Percentiles rank a stretch among this genome's conserved stretches.
These are phyloP conservation scores for Sinopyrophorus schimmeli DNA, from an alignment of 2,888 invertebrate genomes.

Conservation along the genomic window DNA sequence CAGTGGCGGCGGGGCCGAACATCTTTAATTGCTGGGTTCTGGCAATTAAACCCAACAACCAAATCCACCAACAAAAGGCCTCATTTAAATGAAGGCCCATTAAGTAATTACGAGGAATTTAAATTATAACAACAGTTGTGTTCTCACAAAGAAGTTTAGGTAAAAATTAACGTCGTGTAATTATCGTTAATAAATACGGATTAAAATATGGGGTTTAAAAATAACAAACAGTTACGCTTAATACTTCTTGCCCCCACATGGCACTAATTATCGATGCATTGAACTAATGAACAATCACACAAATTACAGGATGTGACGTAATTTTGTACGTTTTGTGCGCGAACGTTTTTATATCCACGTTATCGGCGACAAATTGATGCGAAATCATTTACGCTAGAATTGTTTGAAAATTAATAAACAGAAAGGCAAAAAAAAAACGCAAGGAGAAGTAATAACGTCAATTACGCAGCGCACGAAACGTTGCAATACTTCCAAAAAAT, in stretches of 20 bases:
- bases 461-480: too few relatives aligned
- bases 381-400: conserved; percentile 26
- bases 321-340: conserved; percentile 43
- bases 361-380: conserved; percentile 40
- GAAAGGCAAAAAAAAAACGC: too few relatives aligned
- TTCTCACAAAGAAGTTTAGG: too few relatives aligned
- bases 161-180: conserved; percentile 21
- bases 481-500: too few relatives aligned
- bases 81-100: conserved; percentile 13
- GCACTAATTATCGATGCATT: conserved; percentile 51
- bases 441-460: too few relatives aligned
- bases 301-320: conserved; percentile 53
- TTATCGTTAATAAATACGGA: conserved; percentile 31
- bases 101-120: conserved; percentile 20
- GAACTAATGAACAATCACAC: conserved; percentile 50
- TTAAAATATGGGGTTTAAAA: conserved; percentile 24
- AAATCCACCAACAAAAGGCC: too few relatives aligned
- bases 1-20: too few relatives aligned
- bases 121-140: too few relatives aligned
- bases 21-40: too few relatives aligned
- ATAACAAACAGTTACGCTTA: conserved; percentile 22
- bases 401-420: too few relatives aligned
- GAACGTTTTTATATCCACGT: conserved; percentile 41
- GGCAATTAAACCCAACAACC: too few relatives aligned
- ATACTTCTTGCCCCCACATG: conserved; percentile 37